Conservation (phyloP, 2,113 vertebrate species). For the Chaetura pelagica region DNA sequence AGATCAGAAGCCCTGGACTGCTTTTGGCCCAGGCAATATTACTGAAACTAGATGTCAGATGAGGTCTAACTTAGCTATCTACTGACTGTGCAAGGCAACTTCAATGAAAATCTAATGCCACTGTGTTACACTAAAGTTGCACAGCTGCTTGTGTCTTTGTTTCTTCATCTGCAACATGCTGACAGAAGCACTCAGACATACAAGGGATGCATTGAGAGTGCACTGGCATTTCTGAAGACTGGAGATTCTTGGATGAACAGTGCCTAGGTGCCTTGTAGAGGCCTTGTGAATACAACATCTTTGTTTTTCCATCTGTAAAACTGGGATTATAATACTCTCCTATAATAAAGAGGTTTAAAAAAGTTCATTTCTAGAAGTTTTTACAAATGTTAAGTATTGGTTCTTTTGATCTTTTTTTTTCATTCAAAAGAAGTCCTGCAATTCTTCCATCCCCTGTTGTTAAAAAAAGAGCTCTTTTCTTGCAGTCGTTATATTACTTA, state of each 20-base stretch:
- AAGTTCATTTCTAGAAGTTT: not conserved
- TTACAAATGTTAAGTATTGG: not conserved
- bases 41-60: not conserved
- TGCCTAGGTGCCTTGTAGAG: not conserved
- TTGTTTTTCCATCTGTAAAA: not conserved
- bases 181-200: not conserved
- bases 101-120: not conserved
- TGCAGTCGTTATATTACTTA: not conserved
- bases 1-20: not conserved
- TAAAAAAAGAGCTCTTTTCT: not conserved
- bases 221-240: not conserved
- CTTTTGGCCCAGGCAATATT: not conserved
- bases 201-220: not conserved
- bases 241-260: not conserved
- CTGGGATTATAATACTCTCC: not conserved
- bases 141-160: not conserved
- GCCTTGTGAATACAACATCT: not conserved
- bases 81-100: not conserved
- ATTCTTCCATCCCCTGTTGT: not conserved
- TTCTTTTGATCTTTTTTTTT: not conserved
- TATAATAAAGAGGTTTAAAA: not conserved
- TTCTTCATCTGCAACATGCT: not conserved
- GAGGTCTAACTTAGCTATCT: not conserved
- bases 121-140: fast-evolving
- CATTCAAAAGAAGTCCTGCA: not conserved